phyloP scores from a whole-genome alignment of 2,888 invertebrate genomes.

The Lycaena phlaeas region DNA sequence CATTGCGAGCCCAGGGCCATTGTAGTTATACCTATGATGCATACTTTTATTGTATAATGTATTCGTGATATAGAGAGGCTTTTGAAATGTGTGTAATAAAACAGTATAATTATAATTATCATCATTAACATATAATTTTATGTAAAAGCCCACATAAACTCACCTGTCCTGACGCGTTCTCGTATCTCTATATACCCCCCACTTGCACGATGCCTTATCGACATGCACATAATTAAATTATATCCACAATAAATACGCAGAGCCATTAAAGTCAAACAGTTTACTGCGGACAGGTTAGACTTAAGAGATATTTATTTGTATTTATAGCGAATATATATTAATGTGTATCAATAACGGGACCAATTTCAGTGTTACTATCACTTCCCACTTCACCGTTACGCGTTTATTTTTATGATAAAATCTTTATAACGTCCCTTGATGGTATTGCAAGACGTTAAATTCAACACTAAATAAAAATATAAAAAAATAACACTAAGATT shows the following conservation, averaged over 20 bases:
- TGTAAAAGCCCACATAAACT: no score
- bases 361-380: not conserved
- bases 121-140: no score
- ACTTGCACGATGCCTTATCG: not conserved
- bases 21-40: no score
- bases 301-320: conserved; percentile 5
- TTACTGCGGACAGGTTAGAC: not conserved
- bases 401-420: conserved; percentile 1
- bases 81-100: no score
- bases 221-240: conserved; percentile 7
- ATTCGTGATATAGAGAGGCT: no score
- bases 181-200: not conserved
- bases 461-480: no score
- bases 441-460: no score
- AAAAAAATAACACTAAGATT: not conserved
- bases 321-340: not conserved
- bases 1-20: no score
- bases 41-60: no score
- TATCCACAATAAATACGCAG: conserved; percentile 1
- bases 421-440: no score
- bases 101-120: no score
- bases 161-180: no score
- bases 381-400: not conserved
- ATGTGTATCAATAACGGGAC: not conserved
- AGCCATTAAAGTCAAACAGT: conserved; percentile 2